phyloP scores from a whole-genome alignment of 2,888 invertebrate genomes.

The Patella caerulea region DNA sequence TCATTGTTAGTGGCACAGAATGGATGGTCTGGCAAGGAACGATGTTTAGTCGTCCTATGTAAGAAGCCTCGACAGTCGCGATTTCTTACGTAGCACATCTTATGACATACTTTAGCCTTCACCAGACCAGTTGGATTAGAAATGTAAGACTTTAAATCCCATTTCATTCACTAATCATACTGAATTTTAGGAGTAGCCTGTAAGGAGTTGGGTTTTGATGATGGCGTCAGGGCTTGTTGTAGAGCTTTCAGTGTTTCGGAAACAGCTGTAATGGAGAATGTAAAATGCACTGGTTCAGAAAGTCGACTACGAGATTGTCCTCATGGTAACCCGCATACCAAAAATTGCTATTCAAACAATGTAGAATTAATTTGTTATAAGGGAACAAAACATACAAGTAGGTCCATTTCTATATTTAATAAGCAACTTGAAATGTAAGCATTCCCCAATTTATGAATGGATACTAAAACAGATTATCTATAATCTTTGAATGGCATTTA shows the following conservation, averaged over 20 bases:
- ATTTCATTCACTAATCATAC: not conserved
- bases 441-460: too few relatives aligned
- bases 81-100: too few relatives aligned
- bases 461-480: too few relatives aligned
- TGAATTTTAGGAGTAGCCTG: constrained; percentile 49
- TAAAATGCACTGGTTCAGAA: constrained; percentile 53
- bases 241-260: constrained; percentile 50
- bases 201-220: constrained; percentile 50
- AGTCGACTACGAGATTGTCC: constrained; percentile 43
- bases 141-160: too few relatives aligned
- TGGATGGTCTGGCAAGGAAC: too few relatives aligned
- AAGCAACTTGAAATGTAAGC: too few relatives aligned
- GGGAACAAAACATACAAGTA: constrained; percentile 39
- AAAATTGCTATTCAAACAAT: constrained; percentile 40
- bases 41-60: too few relatives aligned
- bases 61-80: too few relatives aligned
- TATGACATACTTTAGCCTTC: too few relatives aligned
- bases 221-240: constrained; percentile 56
- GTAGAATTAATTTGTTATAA: constrained; percentile 44
- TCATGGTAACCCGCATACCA: constrained; percentile 35
- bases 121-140: too few relatives aligned
- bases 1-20: too few relatives aligned
- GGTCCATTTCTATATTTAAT: constrained; percentile 9
- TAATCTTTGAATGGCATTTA: too few relatives aligned
- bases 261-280: constrained; percentile 44